Evolutionary conservation across 2,797 vertebrate species (phyloP).

Genomic region (Melopsittacus undulatus): DNA sequence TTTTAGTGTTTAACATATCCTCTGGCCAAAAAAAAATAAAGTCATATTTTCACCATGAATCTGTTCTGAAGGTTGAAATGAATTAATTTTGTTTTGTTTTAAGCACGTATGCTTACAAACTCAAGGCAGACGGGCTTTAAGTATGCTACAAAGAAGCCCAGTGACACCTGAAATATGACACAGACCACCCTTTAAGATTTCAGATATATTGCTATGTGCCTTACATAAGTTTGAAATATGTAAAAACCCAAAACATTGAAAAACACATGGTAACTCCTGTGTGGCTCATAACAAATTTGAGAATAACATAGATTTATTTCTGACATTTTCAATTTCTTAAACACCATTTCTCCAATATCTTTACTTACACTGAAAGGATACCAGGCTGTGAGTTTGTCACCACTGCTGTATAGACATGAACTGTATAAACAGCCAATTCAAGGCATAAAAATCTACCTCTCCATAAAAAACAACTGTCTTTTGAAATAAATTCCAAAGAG

Average conservation of each 20-base stretch:
- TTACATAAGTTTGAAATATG: fast-evolving
- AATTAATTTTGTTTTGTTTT: neutral
- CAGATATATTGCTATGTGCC: neutral
- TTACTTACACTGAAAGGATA: neutral
- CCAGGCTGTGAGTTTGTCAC: neutral
- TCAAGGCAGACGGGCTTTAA: neutral
- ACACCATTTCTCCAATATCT: neutral
- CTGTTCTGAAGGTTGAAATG: neutral
- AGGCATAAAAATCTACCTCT: neutral
- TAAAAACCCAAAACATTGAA: neutral
- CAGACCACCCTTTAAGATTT: neutral
- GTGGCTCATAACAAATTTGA: neutral
- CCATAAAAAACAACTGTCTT: neutral
- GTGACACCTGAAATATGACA: neutral
- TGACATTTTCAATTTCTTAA: neutral
- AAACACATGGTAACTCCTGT: neutral
- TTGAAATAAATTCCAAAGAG: neutral
- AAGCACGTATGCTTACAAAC: neutral
- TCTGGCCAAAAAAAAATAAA: neutral
- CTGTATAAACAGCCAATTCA: neutral
- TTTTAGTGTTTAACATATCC: neutral
- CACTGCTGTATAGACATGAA: neutral
- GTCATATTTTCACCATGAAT: neutral
- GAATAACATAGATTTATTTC: neutral
- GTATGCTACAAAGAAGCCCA: neutral